phyloP scores from a whole-genome alignment of 2,797 vertebrate species.

The Sebastes variabilis region DNA sequence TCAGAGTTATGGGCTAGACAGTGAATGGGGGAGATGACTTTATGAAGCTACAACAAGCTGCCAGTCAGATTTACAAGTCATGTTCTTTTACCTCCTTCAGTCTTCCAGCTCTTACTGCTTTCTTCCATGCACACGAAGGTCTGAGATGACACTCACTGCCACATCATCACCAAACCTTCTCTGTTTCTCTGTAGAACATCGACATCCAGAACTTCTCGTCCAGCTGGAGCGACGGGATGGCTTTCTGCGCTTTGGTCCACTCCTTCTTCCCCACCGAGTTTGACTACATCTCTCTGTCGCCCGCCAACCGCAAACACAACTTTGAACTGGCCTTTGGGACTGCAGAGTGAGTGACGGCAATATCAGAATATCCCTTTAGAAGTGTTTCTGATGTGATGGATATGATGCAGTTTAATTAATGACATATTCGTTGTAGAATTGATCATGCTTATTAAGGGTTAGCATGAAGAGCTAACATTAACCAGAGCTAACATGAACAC shows the following conservation, averaged over 20 bases:
- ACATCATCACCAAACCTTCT: slow-evolving; percentile 6
- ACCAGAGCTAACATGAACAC: not conserved
- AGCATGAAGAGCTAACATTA: not conserved
- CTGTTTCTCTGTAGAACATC: slow-evolving; percentile 84
- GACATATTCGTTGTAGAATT: not conserved
- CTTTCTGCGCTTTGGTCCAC: slow-evolving; percentile 96
- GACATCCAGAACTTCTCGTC: slow-evolving; percentile 98
- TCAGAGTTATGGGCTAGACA: slow-evolving; percentile 43
- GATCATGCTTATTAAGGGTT: not conserved
- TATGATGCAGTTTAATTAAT: not conserved
- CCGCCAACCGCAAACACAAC: slow-evolving; percentile 90
- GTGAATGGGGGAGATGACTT: slow-evolving; percentile 14
- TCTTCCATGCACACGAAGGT: not conserved
- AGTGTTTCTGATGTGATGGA: not conserved
- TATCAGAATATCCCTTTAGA: not conserved
- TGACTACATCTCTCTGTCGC: slow-evolving; percentile 88
- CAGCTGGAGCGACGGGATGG: slow-evolving; percentile 97
- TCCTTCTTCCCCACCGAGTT: slow-evolving; percentile 96
- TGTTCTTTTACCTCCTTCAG: slow-evolving; percentile 9
- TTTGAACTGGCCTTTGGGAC: slow-evolving; percentile 93
- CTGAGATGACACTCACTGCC: not conserved
- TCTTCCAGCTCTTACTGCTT: not conserved
- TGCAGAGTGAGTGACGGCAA: slow-evolving; percentile 90
- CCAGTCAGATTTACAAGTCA: slow-evolving; percentile 34
- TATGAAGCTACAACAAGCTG: slow-evolving; percentile 31